Base-by-base conservation (phyloP, 2,888 invertebrate genomes). In the Nomada flava region DNA sequence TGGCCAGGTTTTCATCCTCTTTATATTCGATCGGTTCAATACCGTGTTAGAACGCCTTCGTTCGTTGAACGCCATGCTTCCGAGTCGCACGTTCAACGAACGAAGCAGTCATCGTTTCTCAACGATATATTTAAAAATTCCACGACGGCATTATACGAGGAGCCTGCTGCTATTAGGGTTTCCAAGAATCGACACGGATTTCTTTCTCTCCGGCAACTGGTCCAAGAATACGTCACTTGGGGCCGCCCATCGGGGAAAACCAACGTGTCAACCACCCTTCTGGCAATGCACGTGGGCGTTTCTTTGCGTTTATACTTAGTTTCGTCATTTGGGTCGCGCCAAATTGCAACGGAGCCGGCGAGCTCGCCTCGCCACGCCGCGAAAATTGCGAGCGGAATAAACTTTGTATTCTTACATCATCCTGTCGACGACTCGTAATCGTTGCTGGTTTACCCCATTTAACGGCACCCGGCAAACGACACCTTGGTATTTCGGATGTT, bases 311-410 rank as follows among this genome's bases (percentile, higher is more conserved):
- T 89, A 89, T 83, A 88, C 81, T 88, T 83, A 86, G 84, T 87
- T 86, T 87, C 84, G 85, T 89, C 77, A 88, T 88, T 86, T 72
- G 80, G 88, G 86, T 88, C 83, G 82, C 55, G 86, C 84, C 71
- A 69, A 88, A 88, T 88, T 76, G 80, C 88, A 42, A 71, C 75
- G 59, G 72, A 69, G 50, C 42, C 62, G 73, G 36, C 47, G 70
- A 36, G 36, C 36, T 36, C 76, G 29, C 67, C 60, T 36, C 67
- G 50, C 47, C 59, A 20, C 55, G 69, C 18, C 53, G 20, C 63
- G 83, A 71, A 75, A 86, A 69, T 69, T 64, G 42, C 52, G 75
- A 60, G 75, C 71, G 80, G 80, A 73, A 59, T 73, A 71, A 79
- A 83, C 86, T 83, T 83, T 73, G 86, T 83, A 42, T 69, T 68